phyloP scores from a whole-genome alignment of 2,888 invertebrate genomes.

The Anticlea derivata region DNA sequence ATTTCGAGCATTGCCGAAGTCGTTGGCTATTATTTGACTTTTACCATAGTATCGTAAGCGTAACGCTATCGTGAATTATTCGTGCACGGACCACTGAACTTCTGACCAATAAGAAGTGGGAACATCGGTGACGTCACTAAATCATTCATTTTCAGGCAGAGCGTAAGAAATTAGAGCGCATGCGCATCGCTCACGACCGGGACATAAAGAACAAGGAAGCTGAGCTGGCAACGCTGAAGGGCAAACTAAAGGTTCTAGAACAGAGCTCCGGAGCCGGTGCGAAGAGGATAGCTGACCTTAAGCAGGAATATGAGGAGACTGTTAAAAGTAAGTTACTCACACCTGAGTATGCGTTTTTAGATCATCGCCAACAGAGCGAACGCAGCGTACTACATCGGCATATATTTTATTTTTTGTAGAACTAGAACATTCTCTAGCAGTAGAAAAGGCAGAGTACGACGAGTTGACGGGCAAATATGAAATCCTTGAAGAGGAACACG shows the following conservation, averaged over 20 bases:
- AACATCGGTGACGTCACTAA: neutral
- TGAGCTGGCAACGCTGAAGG: constrained; percentile 89
- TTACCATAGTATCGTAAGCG: no score
- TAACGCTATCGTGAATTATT: no score
- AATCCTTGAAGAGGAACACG: constrained; percentile 92
- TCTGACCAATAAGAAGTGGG: neutral
- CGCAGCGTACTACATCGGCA: no score
- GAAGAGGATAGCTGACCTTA: constrained; percentile 86
- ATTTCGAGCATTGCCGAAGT: no score
- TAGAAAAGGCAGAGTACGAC: constrained; percentile 89
- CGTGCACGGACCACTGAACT: no score
- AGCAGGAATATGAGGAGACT: constrained; percentile 86
- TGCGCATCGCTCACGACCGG: constrained; percentile 87
- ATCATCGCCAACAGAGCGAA: no score
- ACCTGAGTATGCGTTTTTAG: neutral
- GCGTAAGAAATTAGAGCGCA: constrained; percentile 86
- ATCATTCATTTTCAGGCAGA: constrained; percentile 72
- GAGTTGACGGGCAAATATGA: constrained; percentile 93
- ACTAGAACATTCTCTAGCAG: constrained; percentile 86
- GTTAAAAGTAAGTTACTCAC: constrained; percentile 86
- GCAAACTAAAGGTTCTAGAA: constrained; percentile 87
- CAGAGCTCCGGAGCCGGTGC: constrained; percentile 84
- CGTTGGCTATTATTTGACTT: no score
- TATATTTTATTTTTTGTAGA: constrained; percentile 69
- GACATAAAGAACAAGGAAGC: constrained; percentile 90